Evolutionary conservation across 2,113 vertebrate genomes (phyloP), one percentile per base, ranked within the genome.

Genomic region (Pterocles gutturalis): DNA sequence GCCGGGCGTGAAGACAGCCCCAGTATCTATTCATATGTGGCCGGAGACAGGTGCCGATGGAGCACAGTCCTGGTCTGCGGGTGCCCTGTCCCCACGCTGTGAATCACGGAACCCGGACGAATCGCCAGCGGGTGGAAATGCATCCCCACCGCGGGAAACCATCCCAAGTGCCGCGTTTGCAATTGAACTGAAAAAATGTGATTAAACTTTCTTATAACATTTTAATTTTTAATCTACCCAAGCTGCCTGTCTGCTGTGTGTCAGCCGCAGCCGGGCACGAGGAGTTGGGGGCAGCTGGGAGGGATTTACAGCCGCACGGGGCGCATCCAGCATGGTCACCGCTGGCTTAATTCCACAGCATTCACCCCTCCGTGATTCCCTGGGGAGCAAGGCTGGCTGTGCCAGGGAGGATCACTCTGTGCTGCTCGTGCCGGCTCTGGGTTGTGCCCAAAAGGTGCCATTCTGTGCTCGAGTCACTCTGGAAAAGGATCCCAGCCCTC

Each of bases 231-330:
- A 24, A 14, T 24, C 18, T 26, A 20, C 17, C 8, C 11, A 1
- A 0, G 45, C 54, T 0, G 2, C 45, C 58, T 9, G 5, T 41
- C 34, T 0, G 0, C 21, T 5, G 36, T 9, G 14, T 31, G 43
- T 11, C 0, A 1, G 21, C 21, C 5, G 0, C 1, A 4, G n/a
- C 45, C 1, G 0, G 58, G 78, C 7, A 7, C 1, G 1, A 26
- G 49, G 48, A 62, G 61, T 1, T 3, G 80, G 58, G 34, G 26
- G 34, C 0, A 7, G 36, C 26, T 1, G 6, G 8, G 34, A 16
- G 6, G 33, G 46, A 10, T 22, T 64, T 82, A 20, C 61, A 60
- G 58, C 61, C 0, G 1, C 43, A 33, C n/a, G 53, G 51, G 57
- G 67, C 7, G 1, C 64, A 58, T 78, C 38, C 64, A 36, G 2